Evolutionary conservation across 1,140 invertebrate species (phyloP).

Genomic region (Onthophagus taurus): DNA sequence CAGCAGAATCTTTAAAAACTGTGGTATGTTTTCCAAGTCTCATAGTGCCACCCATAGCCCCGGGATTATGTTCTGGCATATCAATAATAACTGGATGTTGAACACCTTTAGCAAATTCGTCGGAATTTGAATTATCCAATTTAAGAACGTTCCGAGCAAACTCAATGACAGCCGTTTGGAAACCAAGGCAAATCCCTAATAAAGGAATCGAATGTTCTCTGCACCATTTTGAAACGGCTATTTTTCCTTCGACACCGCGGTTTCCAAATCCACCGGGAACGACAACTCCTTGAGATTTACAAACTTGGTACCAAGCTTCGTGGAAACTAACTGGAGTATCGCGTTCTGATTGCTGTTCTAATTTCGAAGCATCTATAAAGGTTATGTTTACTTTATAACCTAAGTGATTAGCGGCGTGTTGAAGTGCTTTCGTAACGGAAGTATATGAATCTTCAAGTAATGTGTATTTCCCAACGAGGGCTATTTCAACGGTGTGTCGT

Average conservation of each 20-base stretch:
- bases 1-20: constrained; percentile 49
- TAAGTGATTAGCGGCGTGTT: constrained; percentile 80
- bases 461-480: constrained; percentile 98
- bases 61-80: constrained; percentile 96
- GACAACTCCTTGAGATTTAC: constrained; percentile 80
- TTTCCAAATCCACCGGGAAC: constrained; percentile 89
- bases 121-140: constrained; percentile 72
- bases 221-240: constrained; percentile 88
- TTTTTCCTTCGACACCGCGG: constrained; percentile 93
- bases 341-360: constrained; percentile 66
- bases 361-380: constrained; percentile 84
- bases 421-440: constrained; percentile 89
- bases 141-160: constrained; percentile 83
- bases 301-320: constrained; percentile 88
- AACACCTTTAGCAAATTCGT: constrained; percentile 72
- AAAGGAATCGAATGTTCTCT: constrained; percentile 82
- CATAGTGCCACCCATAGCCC: constrained; percentile 96
- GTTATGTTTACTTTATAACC: constrained; percentile 80
- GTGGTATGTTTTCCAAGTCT: constrained; percentile 87
- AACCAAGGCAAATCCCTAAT: constrained; percentile 91
- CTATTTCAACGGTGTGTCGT: constrained; percentile 77
- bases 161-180: constrained; percentile 96
- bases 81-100: constrained; percentile 83
- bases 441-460: constrained; percentile 93
- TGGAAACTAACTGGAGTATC: constrained; percentile 78